Conservation (phyloP, 2,888 invertebrate species). For the Chironomus tentans region DNA sequence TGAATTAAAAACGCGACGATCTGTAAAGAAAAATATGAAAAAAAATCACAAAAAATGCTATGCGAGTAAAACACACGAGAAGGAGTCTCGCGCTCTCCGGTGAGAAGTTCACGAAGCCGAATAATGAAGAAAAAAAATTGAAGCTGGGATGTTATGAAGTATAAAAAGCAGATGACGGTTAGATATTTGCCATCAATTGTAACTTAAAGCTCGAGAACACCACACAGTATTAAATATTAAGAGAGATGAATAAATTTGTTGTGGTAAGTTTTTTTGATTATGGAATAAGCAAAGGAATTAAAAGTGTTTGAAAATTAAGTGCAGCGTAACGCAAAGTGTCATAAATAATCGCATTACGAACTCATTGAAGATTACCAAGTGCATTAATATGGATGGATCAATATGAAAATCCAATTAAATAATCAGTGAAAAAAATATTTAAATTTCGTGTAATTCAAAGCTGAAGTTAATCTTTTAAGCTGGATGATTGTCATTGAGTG, state of each 20-base stretch:
- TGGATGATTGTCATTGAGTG: too few relatives aligned
- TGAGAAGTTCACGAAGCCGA: neutral
- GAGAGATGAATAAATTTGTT: slow-evolving; percentile 7
- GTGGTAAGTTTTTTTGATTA: slow-evolving; percentile 7
- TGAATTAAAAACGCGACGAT: neutral
- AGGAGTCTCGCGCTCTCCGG: neutral
- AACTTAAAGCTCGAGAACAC: neutral
- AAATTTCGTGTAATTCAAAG: neutral
- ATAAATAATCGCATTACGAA: too few relatives aligned
- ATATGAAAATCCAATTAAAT: neutral
- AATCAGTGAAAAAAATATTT: neutral
- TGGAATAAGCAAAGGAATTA: neutral
- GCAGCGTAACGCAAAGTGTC: too few relatives aligned
- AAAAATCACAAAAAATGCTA: neutral
- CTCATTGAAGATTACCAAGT: neutral
- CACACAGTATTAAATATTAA: neutral
- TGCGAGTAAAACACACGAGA: neutral
- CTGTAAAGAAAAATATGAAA: neutral
- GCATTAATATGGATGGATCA: neutral
- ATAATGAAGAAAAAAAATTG: neutral
- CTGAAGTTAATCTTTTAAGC: neutral
- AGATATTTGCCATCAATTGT: slow-evolving; percentile 8
- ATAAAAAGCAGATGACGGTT: slow-evolving; percentile 13
- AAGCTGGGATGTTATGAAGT: neutral
- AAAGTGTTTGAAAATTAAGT: neutral